Base-by-base conservation (phyloP, 2,888 invertebrate species). In the Entomobrya multifasciata region DNA sequence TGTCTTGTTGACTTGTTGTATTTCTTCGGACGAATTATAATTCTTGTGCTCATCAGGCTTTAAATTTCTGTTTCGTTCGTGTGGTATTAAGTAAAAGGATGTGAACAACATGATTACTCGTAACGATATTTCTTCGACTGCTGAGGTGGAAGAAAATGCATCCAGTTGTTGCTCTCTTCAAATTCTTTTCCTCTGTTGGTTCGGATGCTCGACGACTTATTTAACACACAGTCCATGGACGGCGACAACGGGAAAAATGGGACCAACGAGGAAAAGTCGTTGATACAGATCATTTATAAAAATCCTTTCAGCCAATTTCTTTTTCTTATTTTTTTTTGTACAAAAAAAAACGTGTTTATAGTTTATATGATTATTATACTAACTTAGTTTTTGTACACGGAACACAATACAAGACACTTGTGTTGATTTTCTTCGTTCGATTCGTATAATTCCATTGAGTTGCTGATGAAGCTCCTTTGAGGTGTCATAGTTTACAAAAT, bases 71-170 rank as follows among this genome's bases (percentile, higher is more conserved):
- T 70, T 79, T 86, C 86, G 86, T 86, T 86, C 86, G 86, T 86
- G 79, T 78, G 30, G 65, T 72, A 47, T 25, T 70, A 84, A 70
- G 52, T 41, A 84, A 84, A 77, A 76, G 55, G 84, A 67, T 84
- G 84, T 57, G 84, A 84, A 84, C 84, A 84, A 84, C 84, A 84
- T 84, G 84, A 84, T 84, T 84, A 84, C 52, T 77, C 52, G 55
- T 49, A 74, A 76, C 55, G 65, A 25, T 57, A 30, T 20, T 55
- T 36, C 57, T 76, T 57, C 55, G 47, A 55, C 17, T 41, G 47
- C 20, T 22, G 57, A 84, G 49, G 36, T 36, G 36, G 77, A 77
- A 67, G 74, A 62, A 67, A 62, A 49, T 67, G 55, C 84, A 67
- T 84, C 84, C 72, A 72, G 72, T 47, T 72, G 72, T 47, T 72